Base-by-base conservation (phyloP, 2,797 vertebrate species). In the Chaunax sp. region DNA sequence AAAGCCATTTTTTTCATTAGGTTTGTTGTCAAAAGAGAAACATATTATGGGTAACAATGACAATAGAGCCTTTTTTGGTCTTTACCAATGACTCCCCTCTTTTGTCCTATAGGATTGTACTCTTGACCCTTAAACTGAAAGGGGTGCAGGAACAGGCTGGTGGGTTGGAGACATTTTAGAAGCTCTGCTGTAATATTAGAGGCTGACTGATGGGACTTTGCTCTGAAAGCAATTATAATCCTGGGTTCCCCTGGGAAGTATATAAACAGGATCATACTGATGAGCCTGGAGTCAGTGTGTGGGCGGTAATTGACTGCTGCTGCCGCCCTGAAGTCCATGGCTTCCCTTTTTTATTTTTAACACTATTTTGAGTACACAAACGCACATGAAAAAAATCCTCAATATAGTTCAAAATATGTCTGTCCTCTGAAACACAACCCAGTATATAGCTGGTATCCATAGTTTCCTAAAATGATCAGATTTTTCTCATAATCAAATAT, bases 191-290 rank as follows among this genome's bases (percentile, higher is more conserved):
- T 44, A 61, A 59, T 64, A 75, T 77, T 55, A 66, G 38, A 69
- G 59, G 41, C 65, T 88, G 75, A 74, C 50, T 82, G 80, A 81
- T 75, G 47, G 67, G 52, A 41, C 12, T 74, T 87, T 77, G 41
- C 64, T 78, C 67, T 77, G 57, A 87, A 77, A 87, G 81, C 83
- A 87, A 82, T 85, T 85, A 82, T 77, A 65, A 84, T 69, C 9
- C 46, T 10, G 61, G 59, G 30, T 66, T 70, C 81, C 72, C 64
- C 57, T 61, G 74, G 74, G 73, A 73, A 66, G 61, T 63, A 47
- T 74, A 69, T 72, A 66, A 83, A 82, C 84, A 83, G 66, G 68
- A 83, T 78, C 75, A 83, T 58, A 68, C 73, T 86, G 82, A 87
- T 87, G 75, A 87, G 80, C 59, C 51, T 74, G 68, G 73, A 67